A percentile compares a stretch with the other conserved stretches of the same genome.
These are phyloP conservation scores for Archocentrus centrarchus DNA, from an alignment of 2,113 vertebrate species.

Conservation along the genomic window DNA sequence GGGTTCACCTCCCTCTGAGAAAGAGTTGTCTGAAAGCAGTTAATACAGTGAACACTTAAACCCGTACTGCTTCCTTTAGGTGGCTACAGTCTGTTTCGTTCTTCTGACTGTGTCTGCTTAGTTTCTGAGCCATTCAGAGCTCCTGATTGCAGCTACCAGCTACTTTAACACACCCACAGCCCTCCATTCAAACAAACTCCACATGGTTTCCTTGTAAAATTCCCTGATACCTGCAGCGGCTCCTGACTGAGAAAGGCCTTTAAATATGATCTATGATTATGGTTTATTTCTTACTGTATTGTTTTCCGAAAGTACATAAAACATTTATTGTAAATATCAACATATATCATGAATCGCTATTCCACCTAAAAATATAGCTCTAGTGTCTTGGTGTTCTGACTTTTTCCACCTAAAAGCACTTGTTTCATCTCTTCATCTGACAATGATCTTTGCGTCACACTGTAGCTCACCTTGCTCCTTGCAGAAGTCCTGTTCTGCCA, in stretches of 20 bases:
- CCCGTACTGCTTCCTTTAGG: background rate
- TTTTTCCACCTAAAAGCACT: too few relatives aligned
- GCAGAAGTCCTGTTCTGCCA: slow-evolving; percentile 92
- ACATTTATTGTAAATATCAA: too few relatives aligned
- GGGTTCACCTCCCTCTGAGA: too few relatives aligned
- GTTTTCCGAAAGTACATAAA: background rate
- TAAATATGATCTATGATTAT: background rate
- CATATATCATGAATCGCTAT: background rate
- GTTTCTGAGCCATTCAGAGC: too few relatives aligned
- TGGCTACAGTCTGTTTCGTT: background rate
- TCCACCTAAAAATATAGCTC: background rate
- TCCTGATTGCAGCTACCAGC: too few relatives aligned
- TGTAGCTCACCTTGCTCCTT: slow-evolving; percentile 89
- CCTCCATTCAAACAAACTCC: too few relatives aligned
- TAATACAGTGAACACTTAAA: background rate
- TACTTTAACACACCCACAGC: too few relatives aligned
- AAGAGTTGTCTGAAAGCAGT: background rate
- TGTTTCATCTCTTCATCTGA: background rate
- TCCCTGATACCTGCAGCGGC: too few relatives aligned
- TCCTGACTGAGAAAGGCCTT: too few relatives aligned
- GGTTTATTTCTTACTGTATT: background rate
- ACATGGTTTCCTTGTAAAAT: too few relatives aligned
- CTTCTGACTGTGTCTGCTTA: too few relatives aligned
- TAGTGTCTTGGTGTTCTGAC: too few relatives aligned
- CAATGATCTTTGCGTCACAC: background rate